Percentiles rank a stretch among this genome's conserved stretches.
Conservation (phyloP, 2,888 invertebrate species). For the Crioceris asparagi region DNA sequence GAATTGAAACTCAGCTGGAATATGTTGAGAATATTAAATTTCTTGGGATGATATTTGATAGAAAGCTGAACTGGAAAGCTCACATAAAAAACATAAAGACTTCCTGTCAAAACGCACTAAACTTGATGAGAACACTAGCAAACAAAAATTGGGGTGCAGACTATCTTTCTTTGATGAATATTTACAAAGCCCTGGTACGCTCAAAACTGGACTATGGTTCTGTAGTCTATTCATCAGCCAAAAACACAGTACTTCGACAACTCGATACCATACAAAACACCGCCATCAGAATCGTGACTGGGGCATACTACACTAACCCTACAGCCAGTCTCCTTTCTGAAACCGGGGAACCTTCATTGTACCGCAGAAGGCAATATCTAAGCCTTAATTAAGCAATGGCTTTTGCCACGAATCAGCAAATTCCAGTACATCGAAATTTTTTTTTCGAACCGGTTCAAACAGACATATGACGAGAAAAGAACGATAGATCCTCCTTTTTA, state of each 20-base stretch:
- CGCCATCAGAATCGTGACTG: no score
- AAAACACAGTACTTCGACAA: no score
- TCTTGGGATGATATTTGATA: conserved; percentile 5
- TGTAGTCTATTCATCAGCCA: conserved; percentile 7
- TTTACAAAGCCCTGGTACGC: conserved; percentile 6
- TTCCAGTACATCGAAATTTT: no score
- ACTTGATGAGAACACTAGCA: conserved; percentile 4
- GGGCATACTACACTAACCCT: background rate
- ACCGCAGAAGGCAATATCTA: background rate
- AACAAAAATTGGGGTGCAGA: conserved; percentile 4
- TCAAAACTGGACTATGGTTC: conserved; percentile 6
- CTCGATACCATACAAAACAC: no score
- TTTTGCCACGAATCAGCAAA: no score
- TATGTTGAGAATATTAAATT: conserved; percentile 2
- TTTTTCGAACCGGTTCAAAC: background rate
- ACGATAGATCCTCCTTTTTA: background rate
- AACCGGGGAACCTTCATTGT: background rate
- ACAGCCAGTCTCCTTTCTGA: background rate
- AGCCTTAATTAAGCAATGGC: no score
- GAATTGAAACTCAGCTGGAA: background rate
- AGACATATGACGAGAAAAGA: background rate
- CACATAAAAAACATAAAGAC: background rate
- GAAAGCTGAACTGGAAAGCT: conserved; percentile 3
- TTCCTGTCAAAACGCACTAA: conserved; percentile 4
- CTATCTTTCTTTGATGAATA: background rate